Conservation (phyloP, 2,113 vertebrate genomes). For the Gasterosteus aculeatus region DNA sequence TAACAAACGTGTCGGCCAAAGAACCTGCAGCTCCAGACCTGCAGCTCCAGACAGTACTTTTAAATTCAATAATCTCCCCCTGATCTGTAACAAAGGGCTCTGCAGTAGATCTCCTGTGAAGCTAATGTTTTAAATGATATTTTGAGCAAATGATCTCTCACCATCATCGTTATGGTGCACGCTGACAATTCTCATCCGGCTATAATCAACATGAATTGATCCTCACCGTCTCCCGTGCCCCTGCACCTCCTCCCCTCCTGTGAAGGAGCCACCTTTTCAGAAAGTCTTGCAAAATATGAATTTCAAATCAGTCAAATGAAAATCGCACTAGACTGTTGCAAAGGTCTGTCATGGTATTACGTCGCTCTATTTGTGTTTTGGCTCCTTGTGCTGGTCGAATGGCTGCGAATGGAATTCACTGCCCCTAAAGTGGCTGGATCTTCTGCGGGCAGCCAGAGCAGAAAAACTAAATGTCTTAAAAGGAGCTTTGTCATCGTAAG, state of each 20-base stretch:
- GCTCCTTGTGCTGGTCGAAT: constrained; percentile 17
- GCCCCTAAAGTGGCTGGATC: constrained; percentile 31
- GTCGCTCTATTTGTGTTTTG: constrained; percentile 36
- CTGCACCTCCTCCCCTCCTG: background rate
- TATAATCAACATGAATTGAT: background rate
- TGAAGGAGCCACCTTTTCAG: constrained; percentile 16
- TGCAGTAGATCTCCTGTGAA: background rate
- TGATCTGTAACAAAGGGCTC: background rate
- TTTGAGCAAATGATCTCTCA: background rate
- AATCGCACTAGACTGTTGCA: background rate
- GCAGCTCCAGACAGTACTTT: background rate
- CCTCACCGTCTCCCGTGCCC: background rate
- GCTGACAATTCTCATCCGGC: background rate
- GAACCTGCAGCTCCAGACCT: background rate
- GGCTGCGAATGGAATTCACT: constrained; percentile 21
- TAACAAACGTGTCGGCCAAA: background rate
- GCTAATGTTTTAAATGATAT: background rate
- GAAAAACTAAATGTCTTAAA: constrained; percentile 39
- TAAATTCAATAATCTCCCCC: background rate
- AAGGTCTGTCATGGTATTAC: constrained; percentile 22
- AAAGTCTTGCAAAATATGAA: constrained; percentile 22
- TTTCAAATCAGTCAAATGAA: background rate
- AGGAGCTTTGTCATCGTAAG: constrained; percentile 46
- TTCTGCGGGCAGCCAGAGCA: constrained; percentile 18
- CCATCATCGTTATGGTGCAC: background rate